phyloP scores from a whole-genome alignment of 2,888 invertebrate species.

The Allophyes oxyacanthae region DNA sequence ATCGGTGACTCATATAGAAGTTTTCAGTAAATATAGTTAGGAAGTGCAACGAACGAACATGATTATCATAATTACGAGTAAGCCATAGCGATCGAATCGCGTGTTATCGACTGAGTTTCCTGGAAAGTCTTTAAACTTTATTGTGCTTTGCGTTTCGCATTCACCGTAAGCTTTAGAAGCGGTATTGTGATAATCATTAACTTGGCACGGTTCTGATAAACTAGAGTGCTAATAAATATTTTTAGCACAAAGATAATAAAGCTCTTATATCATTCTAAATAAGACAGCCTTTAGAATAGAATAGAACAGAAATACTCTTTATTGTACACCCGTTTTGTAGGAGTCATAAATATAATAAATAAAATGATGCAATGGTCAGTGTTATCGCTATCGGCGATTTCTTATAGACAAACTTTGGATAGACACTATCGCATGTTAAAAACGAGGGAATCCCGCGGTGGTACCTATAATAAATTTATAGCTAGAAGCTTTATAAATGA shows the following conservation, averaged over 20 bases:
- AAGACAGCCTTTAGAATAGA: no score
- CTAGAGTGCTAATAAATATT: neutral
- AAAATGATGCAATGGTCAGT: no score
- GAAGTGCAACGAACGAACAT: slow-evolving; percentile 38
- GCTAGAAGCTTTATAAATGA: no score
- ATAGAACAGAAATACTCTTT: no score
- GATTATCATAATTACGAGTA: slow-evolving; percentile 44
- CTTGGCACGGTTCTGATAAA: neutral
- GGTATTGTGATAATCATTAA: slow-evolving; percentile 1
- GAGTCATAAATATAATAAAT: no score
- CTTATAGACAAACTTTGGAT: no score
- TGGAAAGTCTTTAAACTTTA: slow-evolving; percentile 38
- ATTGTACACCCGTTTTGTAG: no score
- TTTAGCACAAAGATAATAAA: neutral
- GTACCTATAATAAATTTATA: no score
- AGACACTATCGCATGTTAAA: no score
- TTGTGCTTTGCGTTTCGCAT: slow-evolving; percentile 28
- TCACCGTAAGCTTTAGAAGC: slow-evolving; percentile 6
- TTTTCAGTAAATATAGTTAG: slow-evolving; percentile 15
- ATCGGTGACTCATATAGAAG: neutral
- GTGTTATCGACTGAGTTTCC: slow-evolving; percentile 33
- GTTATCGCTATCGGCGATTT: no score
- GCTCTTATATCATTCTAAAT: neutral
- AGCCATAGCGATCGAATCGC: slow-evolving; percentile 31
- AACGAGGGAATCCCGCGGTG: no score